Percentiles rank a stretch among this genome's conserved stretches.
Evolutionary conservation across 2,888 invertebrate genomes (phyloP).

Genomic region (Smittia sp.): DNA sequence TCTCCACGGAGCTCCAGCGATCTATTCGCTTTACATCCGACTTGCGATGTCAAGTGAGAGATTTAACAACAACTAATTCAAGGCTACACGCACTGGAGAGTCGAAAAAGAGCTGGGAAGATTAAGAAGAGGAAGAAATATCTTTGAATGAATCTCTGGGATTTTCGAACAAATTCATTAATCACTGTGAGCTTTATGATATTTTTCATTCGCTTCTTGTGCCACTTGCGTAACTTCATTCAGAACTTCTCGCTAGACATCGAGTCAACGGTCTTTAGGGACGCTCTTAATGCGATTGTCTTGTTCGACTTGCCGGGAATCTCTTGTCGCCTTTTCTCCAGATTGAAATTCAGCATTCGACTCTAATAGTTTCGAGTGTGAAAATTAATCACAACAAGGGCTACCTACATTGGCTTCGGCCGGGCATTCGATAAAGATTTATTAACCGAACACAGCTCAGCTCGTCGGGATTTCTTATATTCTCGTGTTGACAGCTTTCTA

Average conservation of each 20-base stretch:
- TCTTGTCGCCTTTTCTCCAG: not conserved
- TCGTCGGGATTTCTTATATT: not conserved
- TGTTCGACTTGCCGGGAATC: conserved; percentile 14
- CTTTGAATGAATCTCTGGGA: conserved; percentile 21
- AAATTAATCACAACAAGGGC: conserved; percentile 41
- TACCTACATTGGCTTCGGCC: conserved; percentile 22
- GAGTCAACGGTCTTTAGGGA: conserved; percentile 27
- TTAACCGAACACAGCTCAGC: conserved; percentile 24
- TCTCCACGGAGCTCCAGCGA: not conserved
- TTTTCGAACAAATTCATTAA: conserved; percentile 26
- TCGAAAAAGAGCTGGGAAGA: not conserved
- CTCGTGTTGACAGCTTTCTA: conserved; percentile 34
- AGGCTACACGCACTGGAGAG: conserved; percentile 15
- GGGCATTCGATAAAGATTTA: conserved; percentile 29
- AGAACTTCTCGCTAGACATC: conserved; percentile 31
- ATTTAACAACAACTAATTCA: conserved; percentile 31
- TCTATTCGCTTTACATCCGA: conserved; percentile 32
- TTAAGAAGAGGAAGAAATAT: conserved; percentile 6
- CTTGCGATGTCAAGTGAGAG: conserved; percentile 41
- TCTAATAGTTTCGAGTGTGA: conserved; percentile 33
- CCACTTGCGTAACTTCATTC: conserved; percentile 37
- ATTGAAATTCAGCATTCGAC: not conserved
- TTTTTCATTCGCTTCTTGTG: not conserved
- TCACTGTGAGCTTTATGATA: conserved; percentile 29
- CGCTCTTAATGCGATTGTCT: conserved; percentile 39